Base-by-base conservation (phyloP, 2,888 invertebrate genomes). In the Sialis fuliginosa region DNA sequence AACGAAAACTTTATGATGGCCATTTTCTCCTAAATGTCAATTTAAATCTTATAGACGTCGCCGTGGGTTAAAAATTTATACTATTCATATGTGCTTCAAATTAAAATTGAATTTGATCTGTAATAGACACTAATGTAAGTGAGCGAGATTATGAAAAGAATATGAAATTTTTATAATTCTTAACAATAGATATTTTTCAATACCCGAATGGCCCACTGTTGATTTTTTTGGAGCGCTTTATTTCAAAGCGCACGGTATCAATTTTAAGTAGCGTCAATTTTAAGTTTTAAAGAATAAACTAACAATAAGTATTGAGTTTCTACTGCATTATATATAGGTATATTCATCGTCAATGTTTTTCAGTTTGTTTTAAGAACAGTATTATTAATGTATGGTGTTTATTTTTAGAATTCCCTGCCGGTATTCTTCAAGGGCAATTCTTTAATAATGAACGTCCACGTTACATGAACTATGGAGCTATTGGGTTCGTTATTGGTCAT, bases 391-490 rank as follows among this genome's bases (percentile, higher is more conserved):
- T 34, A 13, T 32, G 32, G 22, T 10, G 33, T 6, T n/a, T 10
- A 44, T 51, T 55, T 57, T 41, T 67, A 93, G 91, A 90, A 67
- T 90, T 92, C 66, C 91, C 92, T 0, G 92, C 92, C 54, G 92
- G 91, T 52, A 91, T 92, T 52, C 71, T 93, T 1, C 92, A 92
- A 72, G 91, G 90, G 2, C 79, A 83, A 2, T 92, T 92, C 75
- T 93, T 91, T 69, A 82, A 79, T 48, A 84, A 86, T 46, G 79
- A 85, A 42, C 79, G 92, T 22, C 92, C 92, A 0, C 79, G 80
- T 53, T 93, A 90, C 62, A 84, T 91, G 84, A 91, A 91, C 63
- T 91, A 86, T 56, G 90, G 89, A 13, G 86, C 87, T 3, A 90
- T 92, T 52, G 91, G 91, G 3, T 88, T 85, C 57, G 86, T 91